Evolutionary conservation across 2,888 invertebrate genomes (phyloP), one percentile per base, ranked within the genome.

Genomic region (Altica lythri): DNA sequence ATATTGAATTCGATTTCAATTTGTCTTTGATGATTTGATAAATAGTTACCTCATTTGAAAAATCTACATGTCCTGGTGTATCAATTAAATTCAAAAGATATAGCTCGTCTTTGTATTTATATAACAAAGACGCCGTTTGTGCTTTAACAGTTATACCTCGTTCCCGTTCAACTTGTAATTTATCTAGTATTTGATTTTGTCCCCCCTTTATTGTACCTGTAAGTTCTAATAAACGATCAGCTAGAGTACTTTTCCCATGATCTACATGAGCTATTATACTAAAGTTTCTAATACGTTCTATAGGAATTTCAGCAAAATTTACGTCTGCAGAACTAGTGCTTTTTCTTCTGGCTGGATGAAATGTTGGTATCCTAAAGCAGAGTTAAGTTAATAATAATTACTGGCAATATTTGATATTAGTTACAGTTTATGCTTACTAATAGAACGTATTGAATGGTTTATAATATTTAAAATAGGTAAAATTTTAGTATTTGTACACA

Each of bases 241-340:
- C 96, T 53, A 99, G 78, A 0, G 98, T 99, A 75, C 95, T 95
- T 79, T 99, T 99, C 0, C 98, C 98, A 80, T 98, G 98, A 75
- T 99, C 98, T 1, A 99, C 92, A 78, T 99, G 98, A n/a, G 98
- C 98, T 59, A 99, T 94, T 68, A 99, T 97, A 76, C 95, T 91
- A 72, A 97, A 96, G 75, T 97, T 97, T 52, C 96, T 81, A 34
- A 95, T 93, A 61, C 76, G 72, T 60, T 81, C 79, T 12, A 79
- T 60, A 1, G 80, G 79, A 10, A 76, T 76, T 57, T 77, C 61
- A 37, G 66, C 57, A 44, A 68, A 68, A 57, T 70, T 51, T 14
- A 43, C 16, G 3, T 35, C 30, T 29, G 34, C 27, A 14, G 25
- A n/a, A 16, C 17, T 25, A 1, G 17, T 10, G 17, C 45, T 29